Evolutionary conservation across 30 jellyfish, hydroid and myxozoan genomes (phyloP).

Genomic region (Euphysa ruthae): DNA sequence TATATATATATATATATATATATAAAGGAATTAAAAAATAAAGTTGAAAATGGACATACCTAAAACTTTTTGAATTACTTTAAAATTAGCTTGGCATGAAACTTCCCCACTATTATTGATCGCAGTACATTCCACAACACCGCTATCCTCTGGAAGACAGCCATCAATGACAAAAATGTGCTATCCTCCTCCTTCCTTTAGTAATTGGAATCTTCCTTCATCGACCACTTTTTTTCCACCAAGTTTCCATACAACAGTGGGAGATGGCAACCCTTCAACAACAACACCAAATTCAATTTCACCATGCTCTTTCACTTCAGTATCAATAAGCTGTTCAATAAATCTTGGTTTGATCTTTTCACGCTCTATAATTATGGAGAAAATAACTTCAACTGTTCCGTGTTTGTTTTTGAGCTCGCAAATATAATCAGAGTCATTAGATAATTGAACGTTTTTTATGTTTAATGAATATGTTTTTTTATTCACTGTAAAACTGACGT

Average conservation of each 20-base stretch:
- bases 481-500: constrained; percentile 5
- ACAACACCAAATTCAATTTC: constrained; percentile 35
- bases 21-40: too few relatives aligned
- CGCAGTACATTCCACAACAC: constrained; percentile 47
- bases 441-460: constrained; percentile 10
- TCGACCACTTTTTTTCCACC: constrained; percentile 20
- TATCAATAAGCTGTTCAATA: neutral
- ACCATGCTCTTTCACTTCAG: neutral
- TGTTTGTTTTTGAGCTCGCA: constrained; percentile 5
- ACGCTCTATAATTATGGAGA: constrained; percentile 15
- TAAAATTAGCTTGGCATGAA: constrained; percentile 28
- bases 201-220: constrained; percentile 19
- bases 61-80: neutral
- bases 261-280: constrained; percentile 36
- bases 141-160: constrained; percentile 51
- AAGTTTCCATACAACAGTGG: constrained; percentile 45
- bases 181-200: constrained; percentile 14
- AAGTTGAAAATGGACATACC: constrained; percentile 12
- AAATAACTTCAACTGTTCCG: neutral
- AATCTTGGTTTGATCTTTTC: constrained; percentile 8
- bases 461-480: constrained; percentile 12
- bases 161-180: constrained; percentile 24
- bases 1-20: too few relatives aligned
- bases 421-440: constrained; percentile 36
- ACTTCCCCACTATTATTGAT: constrained; percentile 53